Evolutionary conservation across 2,797 vertebrate species (phyloP), one percentile per base, ranked within the genome.

Genomic region (Balearica regulorum): DNA sequence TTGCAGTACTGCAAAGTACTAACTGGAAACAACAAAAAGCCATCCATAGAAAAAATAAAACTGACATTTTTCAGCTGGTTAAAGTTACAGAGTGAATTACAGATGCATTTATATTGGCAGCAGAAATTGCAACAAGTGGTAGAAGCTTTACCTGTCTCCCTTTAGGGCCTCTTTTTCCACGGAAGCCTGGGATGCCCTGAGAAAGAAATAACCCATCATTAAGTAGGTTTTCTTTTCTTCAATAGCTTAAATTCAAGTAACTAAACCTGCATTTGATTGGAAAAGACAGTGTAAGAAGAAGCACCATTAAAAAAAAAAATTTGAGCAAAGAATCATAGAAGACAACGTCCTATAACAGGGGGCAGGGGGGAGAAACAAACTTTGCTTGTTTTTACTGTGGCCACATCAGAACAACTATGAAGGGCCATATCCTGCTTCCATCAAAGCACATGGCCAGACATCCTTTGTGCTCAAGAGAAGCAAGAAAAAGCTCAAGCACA

Each of bases 131-230:
- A 62, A 75, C 10, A 75, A 62, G 11, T 28, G 8, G 80, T 53
- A 75, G 29, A 44, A 44, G 5, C 39, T 91, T 98, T 98, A 99
- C 99, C 96, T 98, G 98, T 98, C 98, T 98, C 95, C 99, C 99
- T 97, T 99, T 99, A 80, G 97, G 98, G 44, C 99, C 99, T 90
- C 97, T 98, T 97, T 98, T 99, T 92, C 99, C 99, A 95, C 83
- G 95, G 54, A 98, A 97, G 87, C 99, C 99, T 93, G 98, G 98
- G 97, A 98, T 96, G 39, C 99, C 99, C 99, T 99, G 83, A 89
- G 89, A 97, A 80, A 89, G 13, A 94, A 82, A 96, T 51, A 81
- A 79, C 20, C 20, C 69, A 37, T 26, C 7, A 31, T 76, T 76
- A 95, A 89, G 15, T 35, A 87, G 55, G 29, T 48, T 93, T 79